phyloP scores from a whole-genome alignment of 2,113 vertebrate species.

The human (Homo sapiens) region GRCh38 chrX:93927501-93928000 shows the following conservation, averaged over 20 bases:
- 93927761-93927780: neutral
- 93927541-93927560: neutral
- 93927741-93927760: neutral
- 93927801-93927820: conserved; percentile 22
- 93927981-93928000: conserved; percentile 75
- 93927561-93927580: neutral
- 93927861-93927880: conserved; percentile 72
- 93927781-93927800: neutral
- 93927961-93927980: conserved; percentile 78
- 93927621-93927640: neutral
- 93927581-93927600: neutral
- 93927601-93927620: neutral
- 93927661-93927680: neutral
- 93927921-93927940: neutral
- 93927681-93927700: neutral
- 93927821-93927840: neutral
- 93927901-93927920: conserved; percentile 74
- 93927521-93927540: neutral
- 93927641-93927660: neutral
- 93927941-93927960: conserved; percentile 77
- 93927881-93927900: conserved; percentile 76
- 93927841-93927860: conserved; percentile 52
- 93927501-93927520: neutral
- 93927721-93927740: neutral
- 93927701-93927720: neutral